Percentiles rank a stretch among this genome's conserved stretches.
Evolutionary conservation across 1,140 invertebrate genomes (phyloP).

Genomic region (Sarcophaga bullata): DNA sequence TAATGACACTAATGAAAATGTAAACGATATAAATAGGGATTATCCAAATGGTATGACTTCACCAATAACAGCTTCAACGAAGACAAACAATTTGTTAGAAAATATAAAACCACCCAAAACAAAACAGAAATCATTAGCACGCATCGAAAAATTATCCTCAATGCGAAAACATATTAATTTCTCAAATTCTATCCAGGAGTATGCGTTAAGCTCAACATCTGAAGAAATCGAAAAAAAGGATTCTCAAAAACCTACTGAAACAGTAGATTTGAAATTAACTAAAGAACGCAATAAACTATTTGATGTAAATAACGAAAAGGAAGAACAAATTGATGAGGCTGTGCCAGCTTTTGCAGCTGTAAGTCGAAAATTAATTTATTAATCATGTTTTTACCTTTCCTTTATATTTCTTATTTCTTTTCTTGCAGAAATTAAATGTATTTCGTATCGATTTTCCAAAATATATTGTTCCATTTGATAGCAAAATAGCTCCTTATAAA

Average conservation of each 20-base stretch:
- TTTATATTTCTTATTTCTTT: background rate
- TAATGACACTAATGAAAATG: no score
- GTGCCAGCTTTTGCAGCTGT: constrained; percentile 51
- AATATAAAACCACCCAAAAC: background rate
- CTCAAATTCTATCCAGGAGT: background rate
- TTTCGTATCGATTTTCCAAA: constrained; percentile 52
- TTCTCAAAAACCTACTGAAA: background rate
- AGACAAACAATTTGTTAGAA: background rate
- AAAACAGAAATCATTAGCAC: background rate
- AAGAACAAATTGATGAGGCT: constrained; percentile 48
- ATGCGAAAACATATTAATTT: no score
- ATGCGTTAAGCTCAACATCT: background rate
- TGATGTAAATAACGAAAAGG: background rate
- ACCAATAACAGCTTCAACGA: background rate
- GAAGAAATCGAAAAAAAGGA: background rate
- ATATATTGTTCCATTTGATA: constrained; percentile 48
- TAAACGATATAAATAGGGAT: no score
- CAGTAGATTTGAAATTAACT: background rate
- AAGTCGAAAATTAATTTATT: background rate
- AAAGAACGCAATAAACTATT: background rate
- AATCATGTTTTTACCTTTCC: background rate
- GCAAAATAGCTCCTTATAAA: constrained; percentile 40
- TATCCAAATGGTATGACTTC: background rate
- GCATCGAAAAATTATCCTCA: no score
- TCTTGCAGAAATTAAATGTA: constrained; percentile 47